Conservation (phyloP, 2,113 vertebrate species). For the Ailuropoda melanoleuca region DNA sequence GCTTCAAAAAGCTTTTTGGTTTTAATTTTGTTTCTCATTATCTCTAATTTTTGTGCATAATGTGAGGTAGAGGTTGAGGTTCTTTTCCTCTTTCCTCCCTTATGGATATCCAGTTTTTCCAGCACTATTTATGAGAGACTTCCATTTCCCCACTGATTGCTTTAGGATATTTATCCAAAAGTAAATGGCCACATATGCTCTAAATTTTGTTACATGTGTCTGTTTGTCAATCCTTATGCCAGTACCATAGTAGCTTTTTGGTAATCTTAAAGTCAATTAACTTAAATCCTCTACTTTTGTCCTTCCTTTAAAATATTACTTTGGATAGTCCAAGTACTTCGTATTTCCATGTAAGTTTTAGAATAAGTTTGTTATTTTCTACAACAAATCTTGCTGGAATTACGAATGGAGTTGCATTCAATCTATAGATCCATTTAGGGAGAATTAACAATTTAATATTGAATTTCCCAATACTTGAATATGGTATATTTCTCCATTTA, state of each 20-base stretch:
- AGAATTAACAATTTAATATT: neutral
- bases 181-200: neutral
- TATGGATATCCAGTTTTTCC: neutral
- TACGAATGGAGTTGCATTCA: neutral
- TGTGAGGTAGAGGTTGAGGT: neutral
- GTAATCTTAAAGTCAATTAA: neutral
- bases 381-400: neutral
- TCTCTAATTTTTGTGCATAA: neutral
- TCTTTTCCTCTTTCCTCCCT: fast-evolving
- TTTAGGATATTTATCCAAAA: neutral
- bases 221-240: neutral
- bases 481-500: neutral
- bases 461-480: neutral
- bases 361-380: neutral
- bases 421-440: neutral
- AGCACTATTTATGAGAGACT: neutral
- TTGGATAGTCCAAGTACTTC: neutral
- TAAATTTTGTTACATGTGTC: neutral
- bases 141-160: neutral
- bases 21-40: neutral
- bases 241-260: neutral
- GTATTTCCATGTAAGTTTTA: neutral
- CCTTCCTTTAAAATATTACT: neutral
- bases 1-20: neutral
- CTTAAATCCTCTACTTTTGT: neutral